Conservation (phyloP, 92 coral and sea anemone genomes). For the Palythoa grandis region DNA sequence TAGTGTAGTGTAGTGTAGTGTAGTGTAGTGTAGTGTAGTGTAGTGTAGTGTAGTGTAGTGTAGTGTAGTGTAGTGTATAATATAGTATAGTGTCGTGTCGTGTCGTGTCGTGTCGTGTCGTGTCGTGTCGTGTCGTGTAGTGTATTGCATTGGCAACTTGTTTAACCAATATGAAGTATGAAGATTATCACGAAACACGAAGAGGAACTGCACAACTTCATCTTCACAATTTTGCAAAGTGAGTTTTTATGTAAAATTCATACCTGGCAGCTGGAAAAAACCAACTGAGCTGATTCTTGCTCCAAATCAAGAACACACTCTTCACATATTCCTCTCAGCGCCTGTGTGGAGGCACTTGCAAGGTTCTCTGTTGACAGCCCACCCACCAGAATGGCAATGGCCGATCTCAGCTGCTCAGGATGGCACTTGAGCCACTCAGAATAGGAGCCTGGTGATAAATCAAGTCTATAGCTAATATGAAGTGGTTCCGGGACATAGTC, state of each 20-base stretch:
- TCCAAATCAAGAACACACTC: conserved; percentile 94
- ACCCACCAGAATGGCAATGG: conserved; percentile 84
- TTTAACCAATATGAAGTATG: no score
- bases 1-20: no score
- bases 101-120: no score
- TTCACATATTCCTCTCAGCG: conserved; percentile 94
- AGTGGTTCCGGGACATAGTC: neutral
- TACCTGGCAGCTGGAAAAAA: conserved; percentile 92
- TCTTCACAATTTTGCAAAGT: neutral
- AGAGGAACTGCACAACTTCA: neutral
- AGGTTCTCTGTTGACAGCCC: conserved; percentile 77
- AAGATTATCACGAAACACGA: no score
- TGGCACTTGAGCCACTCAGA: conserved; percentile 98
- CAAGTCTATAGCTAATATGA: neutral
- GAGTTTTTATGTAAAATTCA: neutral
- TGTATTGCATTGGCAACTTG: neutral
- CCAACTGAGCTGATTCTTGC: conserved; percentile 66
- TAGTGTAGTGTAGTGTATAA: no score
- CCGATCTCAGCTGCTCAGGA: conserved; percentile 90
- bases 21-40: no score
- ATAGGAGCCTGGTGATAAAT: conserved; percentile 74
- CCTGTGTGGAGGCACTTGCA: conserved; percentile 93
- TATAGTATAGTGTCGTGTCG: no score
- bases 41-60: no score
- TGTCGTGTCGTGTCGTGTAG: no score